Evolutionary conservation across 30 jellyfish, hydroid and myxozoan genomes (phyloP).

Genomic region (Hydractinia symbiolongicarpus): DNA sequence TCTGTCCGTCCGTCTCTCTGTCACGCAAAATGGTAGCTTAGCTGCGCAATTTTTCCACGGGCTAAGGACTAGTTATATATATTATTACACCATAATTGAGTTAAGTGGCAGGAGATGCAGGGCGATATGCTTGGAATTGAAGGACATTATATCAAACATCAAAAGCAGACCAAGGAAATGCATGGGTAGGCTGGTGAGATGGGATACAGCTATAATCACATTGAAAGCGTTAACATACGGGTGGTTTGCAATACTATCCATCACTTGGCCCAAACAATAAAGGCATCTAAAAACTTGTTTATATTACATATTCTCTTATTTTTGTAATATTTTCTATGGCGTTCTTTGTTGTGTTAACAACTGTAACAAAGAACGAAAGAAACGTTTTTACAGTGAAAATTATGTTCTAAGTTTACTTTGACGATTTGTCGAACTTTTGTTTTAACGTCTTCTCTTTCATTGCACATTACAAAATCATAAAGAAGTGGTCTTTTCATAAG

Average conservation of each 20-base stretch:
- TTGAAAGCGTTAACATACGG: conserved; percentile 10
- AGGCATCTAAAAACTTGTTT: conserved; percentile 11
- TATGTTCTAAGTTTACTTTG: neutral
- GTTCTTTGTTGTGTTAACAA: conserved; percentile 1
- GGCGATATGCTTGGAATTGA: conserved; percentile 10
- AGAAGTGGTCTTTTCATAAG: too few species aligned
- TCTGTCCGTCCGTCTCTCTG: too few species aligned
- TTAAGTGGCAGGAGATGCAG: conserved; percentile 10
- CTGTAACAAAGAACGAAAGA: conserved; percentile 13
- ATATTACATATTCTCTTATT: neutral
- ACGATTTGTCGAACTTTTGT: conserved; percentile 2
- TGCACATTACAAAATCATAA: too few species aligned
- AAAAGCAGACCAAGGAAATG: conserved; percentile 6
- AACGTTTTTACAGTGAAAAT: neutral
- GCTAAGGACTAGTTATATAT: too few species aligned
- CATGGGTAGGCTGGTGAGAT: conserved; percentile 11
- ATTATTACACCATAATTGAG: conserved; percentile 14
- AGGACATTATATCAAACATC: neutral
- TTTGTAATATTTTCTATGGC: neutral
- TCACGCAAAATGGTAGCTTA: too few species aligned
- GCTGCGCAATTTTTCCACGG: too few species aligned
- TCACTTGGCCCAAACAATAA: conserved; percentile 12
- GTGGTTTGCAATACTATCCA: conserved; percentile 20
- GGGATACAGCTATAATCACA: conserved; percentile 7
- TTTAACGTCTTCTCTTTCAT: neutral